Evolutionary conservation across 2,797 vertebrate genomes (phyloP).

Genomic region (Acanthis flammea): DNA sequence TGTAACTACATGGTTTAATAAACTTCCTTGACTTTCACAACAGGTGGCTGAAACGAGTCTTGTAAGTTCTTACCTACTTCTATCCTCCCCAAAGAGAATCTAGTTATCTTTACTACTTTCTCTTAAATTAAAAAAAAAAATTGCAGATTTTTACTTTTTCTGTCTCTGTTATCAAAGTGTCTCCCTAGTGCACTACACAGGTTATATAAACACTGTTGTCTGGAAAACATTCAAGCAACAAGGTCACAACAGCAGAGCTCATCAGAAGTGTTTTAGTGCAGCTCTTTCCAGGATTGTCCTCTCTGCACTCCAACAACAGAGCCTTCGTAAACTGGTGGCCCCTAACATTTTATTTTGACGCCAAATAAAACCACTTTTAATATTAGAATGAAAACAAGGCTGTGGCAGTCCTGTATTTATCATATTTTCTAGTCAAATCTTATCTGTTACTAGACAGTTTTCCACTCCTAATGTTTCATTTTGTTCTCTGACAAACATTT

Average conservation of each 20-base stretch:
- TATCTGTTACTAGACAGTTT: slow-evolving; percentile 30
- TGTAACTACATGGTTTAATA: not conserved
- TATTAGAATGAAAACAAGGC: slow-evolving; percentile 26
- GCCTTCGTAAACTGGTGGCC: not conserved
- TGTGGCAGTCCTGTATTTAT: not conserved
- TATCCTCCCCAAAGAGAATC: not conserved
- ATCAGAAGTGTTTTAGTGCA: not conserved
- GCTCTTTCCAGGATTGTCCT: not conserved
- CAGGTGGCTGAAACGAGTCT: not conserved
- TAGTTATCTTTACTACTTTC: not conserved
- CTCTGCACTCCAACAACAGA: not conserved
- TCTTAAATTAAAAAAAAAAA: not conserved
- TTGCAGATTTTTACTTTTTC: not conserved
- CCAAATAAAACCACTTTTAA: slow-evolving; percentile 49
- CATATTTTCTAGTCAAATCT: slow-evolving; percentile 38
- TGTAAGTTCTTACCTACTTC: not conserved
- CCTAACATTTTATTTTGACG: slow-evolving; percentile 38
- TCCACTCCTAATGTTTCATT: not conserved
- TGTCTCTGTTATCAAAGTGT: not conserved
- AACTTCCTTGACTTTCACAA: not conserved
- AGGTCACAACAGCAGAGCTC: not conserved
- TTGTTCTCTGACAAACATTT: not conserved
- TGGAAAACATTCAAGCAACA: not conserved
- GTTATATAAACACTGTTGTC: not conserved
- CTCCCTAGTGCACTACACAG: not conserved